Evolutionary conservation across 2,797 vertebrate species (phyloP), one percentile per base, ranked within the genome.

Genomic region (Podarcis siculus): DNA sequence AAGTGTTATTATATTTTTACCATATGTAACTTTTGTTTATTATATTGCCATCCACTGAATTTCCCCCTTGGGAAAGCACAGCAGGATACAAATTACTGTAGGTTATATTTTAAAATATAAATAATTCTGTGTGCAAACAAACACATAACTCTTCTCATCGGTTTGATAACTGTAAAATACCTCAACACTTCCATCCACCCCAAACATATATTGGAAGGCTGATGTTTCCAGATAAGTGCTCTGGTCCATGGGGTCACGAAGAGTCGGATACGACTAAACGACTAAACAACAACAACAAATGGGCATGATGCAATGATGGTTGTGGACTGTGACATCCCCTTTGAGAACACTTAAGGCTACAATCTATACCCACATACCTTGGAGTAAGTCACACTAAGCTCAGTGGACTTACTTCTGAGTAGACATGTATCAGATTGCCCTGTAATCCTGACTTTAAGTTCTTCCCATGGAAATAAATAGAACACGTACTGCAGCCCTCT

Each of bases 21-120:
- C 83, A 42, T 78, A 66, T 78, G 27, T 85, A 66, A n/a, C 35
- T 23, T 78, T 85, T 78, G 27, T 85, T 85, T 85, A 64, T 85
- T 76, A 45, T 77, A 45, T 32, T n/a, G 35, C 55, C 77, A 42
- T 27, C 27, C 58, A 64, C 27, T 67, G n/a, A 85, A 67, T 77
- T 66, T 23, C 37, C 58, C 37, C 19, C 30, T 77, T 19, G 9
- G 73, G 73, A 78, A n/a, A 64, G 19, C 58, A 78, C 37, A 77
- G 58, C 30, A 32, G 27, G 32, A 25, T 76, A 76, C 55, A 67
- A 66, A 77, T 85, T 85, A n/a, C n/a, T n/a, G n/a, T n/a, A 76
- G n/a, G 55, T 27, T 85, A 66, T 66, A 78, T 77, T 76, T n/a
- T 45, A n/a, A 23, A 23, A 78, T 75, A 32, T 84, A 78, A 30